phyloP scores from a whole-genome alignment of 2,113 vertebrate species.

The Cranoglanis bouderius region DNA sequence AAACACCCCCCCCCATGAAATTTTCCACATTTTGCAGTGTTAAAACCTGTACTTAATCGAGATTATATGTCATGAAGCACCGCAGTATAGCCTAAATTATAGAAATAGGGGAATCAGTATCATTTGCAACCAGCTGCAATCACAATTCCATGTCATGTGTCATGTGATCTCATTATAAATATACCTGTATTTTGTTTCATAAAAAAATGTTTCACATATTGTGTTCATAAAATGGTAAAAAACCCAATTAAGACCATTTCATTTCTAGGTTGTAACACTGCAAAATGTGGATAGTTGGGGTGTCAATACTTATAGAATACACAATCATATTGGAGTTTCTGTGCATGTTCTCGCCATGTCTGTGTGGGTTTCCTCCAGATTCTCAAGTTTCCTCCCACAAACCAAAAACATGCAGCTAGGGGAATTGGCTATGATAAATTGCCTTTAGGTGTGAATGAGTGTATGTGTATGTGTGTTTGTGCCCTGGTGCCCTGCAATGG shows the following conservation, averaged over 20 bases:
- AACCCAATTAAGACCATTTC: neutral
- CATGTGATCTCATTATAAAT: neutral
- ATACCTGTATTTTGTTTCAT: neutral
- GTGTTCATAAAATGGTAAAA: neutral
- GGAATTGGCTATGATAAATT: neutral
- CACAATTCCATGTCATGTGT: neutral
- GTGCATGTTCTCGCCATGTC: neutral
- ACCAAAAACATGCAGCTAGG: neutral
- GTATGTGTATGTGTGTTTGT: neutral
- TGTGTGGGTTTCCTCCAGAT: neutral
- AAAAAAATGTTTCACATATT: neutral
- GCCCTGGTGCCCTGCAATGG: too few relatives aligned
- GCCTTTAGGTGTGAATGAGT: neutral
- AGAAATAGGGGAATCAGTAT: neutral
- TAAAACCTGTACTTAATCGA: neutral
- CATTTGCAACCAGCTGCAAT: neutral
- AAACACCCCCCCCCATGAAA: too few relatives aligned
- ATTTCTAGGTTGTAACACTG: neutral
- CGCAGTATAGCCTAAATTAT: neutral
- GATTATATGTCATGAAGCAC: neutral
- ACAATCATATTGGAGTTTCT: neutral
- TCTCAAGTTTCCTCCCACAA: neutral
- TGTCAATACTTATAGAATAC: neutral
- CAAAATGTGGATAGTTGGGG: neutral
- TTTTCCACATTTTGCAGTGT: neutral